phyloP scores from a whole-genome alignment of 2,888 invertebrate genomes.

The Resseliella maxima region DNA sequence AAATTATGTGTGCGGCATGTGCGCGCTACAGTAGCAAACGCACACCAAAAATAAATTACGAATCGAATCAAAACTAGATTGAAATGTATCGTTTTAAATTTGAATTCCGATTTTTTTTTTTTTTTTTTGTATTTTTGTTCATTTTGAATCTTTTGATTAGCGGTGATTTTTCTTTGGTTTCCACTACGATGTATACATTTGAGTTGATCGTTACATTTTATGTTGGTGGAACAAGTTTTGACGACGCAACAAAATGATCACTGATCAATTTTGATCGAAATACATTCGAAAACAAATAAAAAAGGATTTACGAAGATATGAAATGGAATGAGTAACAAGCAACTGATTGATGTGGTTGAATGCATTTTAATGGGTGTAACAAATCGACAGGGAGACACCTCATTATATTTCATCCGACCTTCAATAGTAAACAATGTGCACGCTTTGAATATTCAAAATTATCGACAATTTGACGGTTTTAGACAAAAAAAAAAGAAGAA shows the following conservation, averaged over 20 bases:
- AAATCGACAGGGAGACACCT: conserved; percentile 53
- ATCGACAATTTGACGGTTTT: neutral
- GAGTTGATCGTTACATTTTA: neutral
- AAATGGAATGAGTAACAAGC: neutral
- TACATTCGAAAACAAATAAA: neutral
- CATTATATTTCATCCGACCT: conserved; percentile 27
- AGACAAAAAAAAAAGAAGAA: neutral
- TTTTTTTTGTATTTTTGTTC: neutral
- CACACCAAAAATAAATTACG: neutral
- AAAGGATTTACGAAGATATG: neutral
- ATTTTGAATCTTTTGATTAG: conserved; percentile 5
- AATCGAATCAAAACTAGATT: conserved; percentile 44
- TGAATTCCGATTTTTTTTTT: neutral
- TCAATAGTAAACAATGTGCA: neutral
- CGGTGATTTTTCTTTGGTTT: conserved; percentile 5
- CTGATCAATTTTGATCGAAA: conserved; percentile 30
- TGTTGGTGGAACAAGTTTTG: neutral
- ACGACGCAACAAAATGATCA: neutral
- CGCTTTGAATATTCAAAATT: neutral
- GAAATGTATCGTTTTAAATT: conserved; percentile 41
- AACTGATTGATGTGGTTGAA: conserved; percentile 19
- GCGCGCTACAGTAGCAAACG: conserved; percentile 10
- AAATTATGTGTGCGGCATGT: conserved; percentile 26
- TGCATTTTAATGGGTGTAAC: conserved; percentile 51
- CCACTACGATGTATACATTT: neutral